Evolutionary conservation across 2,113 vertebrate genomes (phyloP), one percentile per base, ranked within the genome.

Genomic region (Limanda limanda): DNA sequence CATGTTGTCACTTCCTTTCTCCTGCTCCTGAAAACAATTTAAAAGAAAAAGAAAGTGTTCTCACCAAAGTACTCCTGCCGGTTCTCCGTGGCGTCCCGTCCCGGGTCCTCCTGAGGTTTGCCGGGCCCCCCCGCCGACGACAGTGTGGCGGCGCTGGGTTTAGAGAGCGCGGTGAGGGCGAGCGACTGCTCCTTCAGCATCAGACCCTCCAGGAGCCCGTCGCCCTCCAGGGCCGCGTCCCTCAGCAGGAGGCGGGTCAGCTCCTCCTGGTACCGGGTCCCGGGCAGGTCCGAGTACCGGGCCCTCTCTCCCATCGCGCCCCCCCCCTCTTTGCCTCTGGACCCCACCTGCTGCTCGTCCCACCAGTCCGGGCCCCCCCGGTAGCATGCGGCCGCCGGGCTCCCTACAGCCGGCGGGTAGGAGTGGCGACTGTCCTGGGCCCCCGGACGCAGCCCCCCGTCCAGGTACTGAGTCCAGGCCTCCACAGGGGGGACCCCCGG

Each of bases 41-140:
- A 61, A 56, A 11, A 20, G 21, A 31, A 12, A 21, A 45, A 48
- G 25, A 51, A 27, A 25, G 25, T 3, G 14, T 1, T 83, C 93
- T 96, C 90, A 96, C 96, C 96, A 88, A 96, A 96, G 91, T 94
- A 96, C 83, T 96, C 96, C 88, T 95, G 95, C 1, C 95, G 91
- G 85, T 92, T 92, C 82, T 95, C 93, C 0, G 55, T 56, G 0
- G 81, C 57, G 27, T 92, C 93, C 63, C 92, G 87, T 7, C 88
- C 85, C 4, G 78, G 86, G 3, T 95, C 93, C 56, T 94, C 94
- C 69, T 87, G 89, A 70, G 91, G 65, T 87, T 91, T 94, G 71
- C 48, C 78, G 3, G 82, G 74, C 56, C 81, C 84, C 11, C 75
- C 78, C 4, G 92, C 82, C 12, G 81, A 71, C 70, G 71, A 81